phyloP scores from a whole-genome alignment of 1,140 invertebrate genomes.

The Batillaria attramentaria region DNA sequence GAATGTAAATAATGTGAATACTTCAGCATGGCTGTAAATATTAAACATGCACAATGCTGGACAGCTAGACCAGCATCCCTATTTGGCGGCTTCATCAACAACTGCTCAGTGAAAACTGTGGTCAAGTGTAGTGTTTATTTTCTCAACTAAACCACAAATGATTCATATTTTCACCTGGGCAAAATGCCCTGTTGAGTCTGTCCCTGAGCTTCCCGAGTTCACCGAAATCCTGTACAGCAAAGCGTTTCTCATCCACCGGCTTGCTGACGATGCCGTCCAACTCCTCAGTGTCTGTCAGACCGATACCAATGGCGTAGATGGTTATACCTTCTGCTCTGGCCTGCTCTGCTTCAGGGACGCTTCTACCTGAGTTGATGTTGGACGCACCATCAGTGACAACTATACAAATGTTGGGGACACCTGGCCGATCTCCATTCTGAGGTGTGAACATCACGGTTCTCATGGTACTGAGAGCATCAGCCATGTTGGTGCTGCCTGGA shows the following conservation, averaged over 20 bases:
- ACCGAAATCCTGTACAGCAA: slow-evolving; percentile 57
- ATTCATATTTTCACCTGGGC: too few species aligned
- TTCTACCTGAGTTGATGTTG: slow-evolving; percentile 61
- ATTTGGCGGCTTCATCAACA: too few species aligned
- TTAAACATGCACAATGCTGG: too few species aligned
- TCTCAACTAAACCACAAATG: too few species aligned
- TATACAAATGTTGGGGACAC: slow-evolving; percentile 46
- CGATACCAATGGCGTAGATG: slow-evolving; percentile 64
- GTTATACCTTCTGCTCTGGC: slow-evolving; percentile 47
- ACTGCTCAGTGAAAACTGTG: too few species aligned
- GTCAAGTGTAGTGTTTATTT: too few species aligned
- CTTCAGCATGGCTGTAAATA: too few species aligned
- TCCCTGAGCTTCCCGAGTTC: slow-evolving; percentile 48
- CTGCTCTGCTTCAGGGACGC: slow-evolving; percentile 57
- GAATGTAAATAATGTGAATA: too few species aligned
- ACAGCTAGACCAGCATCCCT: too few species aligned
- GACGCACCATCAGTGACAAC: slow-evolving; percentile 56
- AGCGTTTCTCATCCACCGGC: slow-evolving; percentile 45
- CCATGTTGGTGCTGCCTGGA: slow-evolving; percentile 57
- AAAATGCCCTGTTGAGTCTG: too few species aligned
- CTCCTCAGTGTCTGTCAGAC: slow-evolving; percentile 50
- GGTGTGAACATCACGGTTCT: slow-evolving; percentile 50
- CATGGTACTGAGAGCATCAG: slow-evolving; percentile 44
- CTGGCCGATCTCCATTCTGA: slow-evolving; percentile 52
- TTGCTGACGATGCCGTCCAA: slow-evolving; percentile 49